Evolutionary conservation across 2,888 invertebrate species (phyloP).

Genomic region (Lamproptera curius): DNA sequence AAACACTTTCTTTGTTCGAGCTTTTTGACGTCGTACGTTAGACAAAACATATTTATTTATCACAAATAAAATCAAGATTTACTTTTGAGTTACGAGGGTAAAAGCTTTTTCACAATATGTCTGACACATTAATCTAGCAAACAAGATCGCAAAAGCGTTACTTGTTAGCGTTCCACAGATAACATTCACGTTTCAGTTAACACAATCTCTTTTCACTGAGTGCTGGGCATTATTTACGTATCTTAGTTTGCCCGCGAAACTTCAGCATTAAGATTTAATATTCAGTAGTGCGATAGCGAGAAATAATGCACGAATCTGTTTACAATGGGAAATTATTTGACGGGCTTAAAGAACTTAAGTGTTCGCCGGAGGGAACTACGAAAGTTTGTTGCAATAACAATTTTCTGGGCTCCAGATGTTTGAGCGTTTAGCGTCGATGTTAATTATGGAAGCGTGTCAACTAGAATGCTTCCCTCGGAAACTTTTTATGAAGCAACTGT

Average conservation of each 20-base stretch:
- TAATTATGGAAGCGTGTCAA: not conserved
- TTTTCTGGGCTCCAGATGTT: not conserved
- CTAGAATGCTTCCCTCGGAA: not conserved
- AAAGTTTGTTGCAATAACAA: slow-evolving; percentile 3
- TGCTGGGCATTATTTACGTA: slow-evolving; percentile 53
- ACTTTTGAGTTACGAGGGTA: no score
- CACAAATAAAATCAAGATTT: no score
- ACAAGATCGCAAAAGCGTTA: no score
- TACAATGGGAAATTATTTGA: slow-evolving; percentile 39
- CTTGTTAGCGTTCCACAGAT: slow-evolving; percentile 31
- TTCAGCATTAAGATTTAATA: slow-evolving; percentile 64
- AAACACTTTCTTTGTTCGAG: no score
- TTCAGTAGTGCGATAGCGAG: slow-evolving; percentile 47
- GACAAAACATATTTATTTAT: no score
- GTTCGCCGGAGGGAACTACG: slow-evolving; percentile 28
- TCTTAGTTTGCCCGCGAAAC: slow-evolving; percentile 48
- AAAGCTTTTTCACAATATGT: no score
- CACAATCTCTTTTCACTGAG: slow-evolving; percentile 44
- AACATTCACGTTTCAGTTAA: slow-evolving; percentile 49
- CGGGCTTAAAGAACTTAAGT: slow-evolving; percentile 30
- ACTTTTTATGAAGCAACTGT: not conserved
- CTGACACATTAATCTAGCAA: no score
- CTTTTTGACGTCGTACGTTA: no score
- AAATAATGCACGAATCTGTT: slow-evolving; percentile 47
- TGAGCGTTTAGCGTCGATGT: not conserved